Conservation (phyloP, 2,113 vertebrate genomes). For the Oxyura jamaicensis region DNA sequence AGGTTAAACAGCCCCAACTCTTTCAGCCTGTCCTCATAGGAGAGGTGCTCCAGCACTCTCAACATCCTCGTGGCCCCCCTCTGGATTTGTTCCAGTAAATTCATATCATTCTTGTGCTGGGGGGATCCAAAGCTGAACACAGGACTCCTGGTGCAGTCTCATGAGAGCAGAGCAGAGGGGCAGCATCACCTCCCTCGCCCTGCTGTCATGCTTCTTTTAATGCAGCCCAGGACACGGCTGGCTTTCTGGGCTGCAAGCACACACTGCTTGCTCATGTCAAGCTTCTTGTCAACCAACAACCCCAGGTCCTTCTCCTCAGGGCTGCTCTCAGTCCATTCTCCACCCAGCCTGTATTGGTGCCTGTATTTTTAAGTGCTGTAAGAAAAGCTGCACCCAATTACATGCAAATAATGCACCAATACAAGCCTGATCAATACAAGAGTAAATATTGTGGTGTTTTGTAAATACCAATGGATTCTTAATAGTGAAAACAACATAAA, state of each 20-base stretch:
- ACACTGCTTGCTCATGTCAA: not conserved
- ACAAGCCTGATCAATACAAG: not conserved
- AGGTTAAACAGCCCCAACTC: not conserved
- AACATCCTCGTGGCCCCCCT: not conserved
- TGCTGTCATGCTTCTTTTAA: not conserved
- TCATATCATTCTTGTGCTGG: not conserved
- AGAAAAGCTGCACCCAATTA: not conserved
- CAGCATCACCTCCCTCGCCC: not conserved
- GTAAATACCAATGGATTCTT: not conserved
- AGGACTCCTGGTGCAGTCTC: not conserved
- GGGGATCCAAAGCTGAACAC: not conserved
- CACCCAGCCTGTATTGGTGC: too few relatives aligned
- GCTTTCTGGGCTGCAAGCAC: not conserved
- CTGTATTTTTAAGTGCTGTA: not conserved
- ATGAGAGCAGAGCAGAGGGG: not conserved
- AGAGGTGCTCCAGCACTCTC: not conserved
- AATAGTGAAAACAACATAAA: not conserved
- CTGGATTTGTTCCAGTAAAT: too few relatives aligned
- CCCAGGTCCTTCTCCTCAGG: not conserved
- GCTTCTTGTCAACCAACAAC: not conserved
- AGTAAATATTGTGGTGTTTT: not conserved
- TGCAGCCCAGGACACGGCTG: not conserved
- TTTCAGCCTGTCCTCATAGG: not conserved
- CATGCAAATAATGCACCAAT: rapidly evolving
- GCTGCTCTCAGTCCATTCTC: not conserved